phyloP scores from a whole-genome alignment of 1,140 invertebrate species.

The Sitophilus oryzae region DNA sequence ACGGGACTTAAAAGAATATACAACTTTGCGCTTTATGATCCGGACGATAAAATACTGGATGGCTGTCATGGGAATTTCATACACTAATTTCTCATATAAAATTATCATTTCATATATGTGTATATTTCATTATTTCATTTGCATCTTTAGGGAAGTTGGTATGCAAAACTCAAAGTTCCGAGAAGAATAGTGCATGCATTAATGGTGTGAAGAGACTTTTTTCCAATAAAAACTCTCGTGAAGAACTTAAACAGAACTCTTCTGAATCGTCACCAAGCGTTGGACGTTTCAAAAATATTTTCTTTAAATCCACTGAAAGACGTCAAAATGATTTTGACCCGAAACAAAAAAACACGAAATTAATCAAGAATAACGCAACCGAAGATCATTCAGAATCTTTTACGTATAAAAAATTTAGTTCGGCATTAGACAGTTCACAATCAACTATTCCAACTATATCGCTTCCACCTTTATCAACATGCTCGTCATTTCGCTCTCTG shows the following conservation, averaged over 20 bases:
- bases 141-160: background rate
- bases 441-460: too few species aligned
- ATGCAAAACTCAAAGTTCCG: background rate
- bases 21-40: too few species aligned
- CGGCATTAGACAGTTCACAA: too few species aligned
- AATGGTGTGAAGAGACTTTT: background rate
- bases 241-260: background rate
- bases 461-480: background rate
- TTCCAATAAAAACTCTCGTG: background rate
- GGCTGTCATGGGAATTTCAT: too few species aligned
- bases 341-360: too few species aligned
- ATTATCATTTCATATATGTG: background rate
- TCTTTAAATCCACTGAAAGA: background rate
- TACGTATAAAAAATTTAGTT: too few species aligned
- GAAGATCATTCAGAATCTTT: too few species aligned
- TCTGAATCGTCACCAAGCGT: background rate
- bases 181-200: background rate
- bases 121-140: background rate
- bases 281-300: background rate
- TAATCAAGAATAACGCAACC: too few species aligned
- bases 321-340: background rate
- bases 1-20: too few species aligned
- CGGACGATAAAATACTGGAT: too few species aligned
- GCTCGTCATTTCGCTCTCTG: conserved; percentile 7
- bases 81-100: too few species aligned